Evolutionary conservation across 2,888 invertebrate species (phyloP).

Genomic region (Drosophila gaucha): DNA sequence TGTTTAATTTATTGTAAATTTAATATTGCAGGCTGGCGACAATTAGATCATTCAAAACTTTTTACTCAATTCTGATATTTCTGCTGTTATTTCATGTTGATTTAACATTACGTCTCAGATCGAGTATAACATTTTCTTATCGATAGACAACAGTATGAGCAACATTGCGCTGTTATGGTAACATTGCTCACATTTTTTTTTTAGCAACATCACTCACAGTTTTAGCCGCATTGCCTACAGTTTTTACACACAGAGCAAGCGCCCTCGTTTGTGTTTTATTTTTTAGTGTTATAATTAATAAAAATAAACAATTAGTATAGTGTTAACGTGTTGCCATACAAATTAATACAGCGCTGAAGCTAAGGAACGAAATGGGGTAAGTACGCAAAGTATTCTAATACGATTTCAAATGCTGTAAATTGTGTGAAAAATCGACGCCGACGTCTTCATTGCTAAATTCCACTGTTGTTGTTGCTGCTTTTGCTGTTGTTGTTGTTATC

Average conservation of each 20-base stretch:
- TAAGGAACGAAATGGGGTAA: constrained; percentile 66
- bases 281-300: constrained; percentile 61
- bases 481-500: constrained; percentile 3
- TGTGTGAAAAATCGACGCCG: constrained; percentile 78
- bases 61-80: background rate
- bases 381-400: constrained; percentile 28
- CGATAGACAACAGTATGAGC: constrained; percentile 5
- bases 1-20: background rate
- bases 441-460: constrained; percentile 44
- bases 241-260: constrained; percentile 53
- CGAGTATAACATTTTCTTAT: constrained; percentile 3
- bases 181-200: constrained; percentile 30
- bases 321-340: constrained; percentile 45
- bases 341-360: constrained; percentile 46
- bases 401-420: constrained; percentile 30
- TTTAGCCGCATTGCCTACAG: constrained; percentile 56
- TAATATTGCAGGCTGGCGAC: too few relatives aligned
- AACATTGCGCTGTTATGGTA: constrained; percentile 23
- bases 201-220: constrained; percentile 36
- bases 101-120: background rate
- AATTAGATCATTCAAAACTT: background rate
- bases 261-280: constrained; percentile 62
- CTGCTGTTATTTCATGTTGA: background rate
- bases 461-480: constrained; percentile 14
- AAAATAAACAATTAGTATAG: constrained; percentile 59